Evolutionary conservation across 2,888 invertebrate species (phyloP).

Genomic region (Lycia hirtaria): DNA sequence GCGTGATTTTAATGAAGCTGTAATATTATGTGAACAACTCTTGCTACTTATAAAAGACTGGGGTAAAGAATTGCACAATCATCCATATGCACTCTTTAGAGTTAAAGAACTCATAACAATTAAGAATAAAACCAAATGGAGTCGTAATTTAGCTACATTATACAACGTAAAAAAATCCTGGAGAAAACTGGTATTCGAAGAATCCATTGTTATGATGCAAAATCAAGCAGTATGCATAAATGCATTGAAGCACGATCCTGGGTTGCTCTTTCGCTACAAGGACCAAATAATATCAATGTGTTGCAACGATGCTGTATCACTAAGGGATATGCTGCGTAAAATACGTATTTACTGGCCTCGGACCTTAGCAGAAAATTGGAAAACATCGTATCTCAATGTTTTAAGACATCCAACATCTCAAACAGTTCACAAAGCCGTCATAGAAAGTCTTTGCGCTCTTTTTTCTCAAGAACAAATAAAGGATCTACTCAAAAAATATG

Average conservation of each 20-base stretch:
- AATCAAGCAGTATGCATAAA: conserved; percentile 60
- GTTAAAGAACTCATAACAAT: conserved; percentile 52
- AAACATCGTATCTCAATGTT: conserved; percentile 45
- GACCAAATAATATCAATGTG: conserved; percentile 49
- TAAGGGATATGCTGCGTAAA: conserved; percentile 55
- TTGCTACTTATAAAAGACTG: conserved; percentile 59
- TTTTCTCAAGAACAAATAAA: conserved; percentile 51
- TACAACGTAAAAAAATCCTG: conserved; percentile 63
- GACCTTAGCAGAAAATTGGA: conserved; percentile 56
- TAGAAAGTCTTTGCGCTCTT: conserved; percentile 56
- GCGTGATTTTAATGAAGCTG: conserved; percentile 45
- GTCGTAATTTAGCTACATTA: conserved; percentile 46
- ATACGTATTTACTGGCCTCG: conserved; percentile 65
- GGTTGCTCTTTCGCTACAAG: conserved; percentile 52
- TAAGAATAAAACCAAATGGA: conserved; percentile 51
- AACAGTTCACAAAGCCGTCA: conserved; percentile 50
- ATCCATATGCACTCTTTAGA: conserved; percentile 49
- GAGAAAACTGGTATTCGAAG: conserved; percentile 63
- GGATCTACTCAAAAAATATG: conserved; percentile 54
- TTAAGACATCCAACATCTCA: conserved; percentile 52
- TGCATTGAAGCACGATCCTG: conserved; percentile 66
- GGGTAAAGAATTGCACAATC: conserved; percentile 57
- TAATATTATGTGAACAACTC: conserved; percentile 43
- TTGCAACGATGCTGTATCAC: conserved; percentile 48
- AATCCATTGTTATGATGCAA: conserved; percentile 57